Base-by-base conservation (phyloP, 2,797 vertebrate species). In the Myotis myotis region DNA sequence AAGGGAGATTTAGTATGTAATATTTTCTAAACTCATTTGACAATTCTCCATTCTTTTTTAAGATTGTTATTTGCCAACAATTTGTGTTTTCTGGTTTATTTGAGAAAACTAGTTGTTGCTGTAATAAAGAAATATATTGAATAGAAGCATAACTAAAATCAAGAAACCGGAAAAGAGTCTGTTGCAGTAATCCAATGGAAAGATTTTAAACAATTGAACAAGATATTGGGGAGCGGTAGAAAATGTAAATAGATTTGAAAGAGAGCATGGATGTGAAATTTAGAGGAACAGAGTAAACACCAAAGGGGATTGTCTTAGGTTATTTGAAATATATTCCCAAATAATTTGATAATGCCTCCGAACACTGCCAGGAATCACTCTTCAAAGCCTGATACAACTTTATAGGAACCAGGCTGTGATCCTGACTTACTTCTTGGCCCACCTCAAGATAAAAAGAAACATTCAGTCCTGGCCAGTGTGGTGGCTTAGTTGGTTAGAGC, bases 261-360 rank as follows among this genome's bases (percentile, higher is more conserved):
- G 12, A 72, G 49, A 89, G 30, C 75, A 55, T 76, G 3, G 5
- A 85, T 44, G 28, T 38, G 9, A 3, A 62, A 41, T 87, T 89
- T 78, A 82, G 57, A 86, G 51, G 33, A 91, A 28, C 12, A 55
- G 15, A 53, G 20, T 51, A 62, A 66, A 74, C 16, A 36, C 16
- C 36, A 30, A 80, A 79, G 6, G 5, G 17, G 84, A 72, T 4
- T 78, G 15, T 8, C 30, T 47, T 28, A 66, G 6, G 2, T 66
- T 81, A 84, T 72, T 92, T 89, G 79, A 91, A 86, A 78, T 79
- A 66, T 17, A 25, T 83, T 93, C 15, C 4, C 8, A 91, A 89
- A 79, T 75, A 85, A 96, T 70, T 94, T 91, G 80, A 79, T 89
- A 93, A 82, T 30, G 30, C 3, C 53, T 60, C 25, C 20, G 44